These are phyloP conservation scores for Recurvirostra avosetta DNA, from an alignment of 2,113 vertebrate genomes.

Conservation along the genomic window DNA sequence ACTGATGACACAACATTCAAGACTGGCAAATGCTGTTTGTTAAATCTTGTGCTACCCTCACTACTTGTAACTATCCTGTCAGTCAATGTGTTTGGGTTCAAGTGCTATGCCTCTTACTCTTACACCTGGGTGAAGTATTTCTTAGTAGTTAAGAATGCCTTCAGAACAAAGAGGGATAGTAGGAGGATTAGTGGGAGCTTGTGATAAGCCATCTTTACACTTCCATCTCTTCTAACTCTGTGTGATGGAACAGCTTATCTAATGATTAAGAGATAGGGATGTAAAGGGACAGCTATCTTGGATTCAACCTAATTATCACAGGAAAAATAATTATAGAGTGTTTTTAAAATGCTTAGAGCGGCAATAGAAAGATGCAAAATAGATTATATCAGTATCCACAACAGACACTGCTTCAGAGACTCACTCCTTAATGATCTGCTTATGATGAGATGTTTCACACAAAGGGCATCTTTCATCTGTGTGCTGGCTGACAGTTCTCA, in stretches of 20 bases:
- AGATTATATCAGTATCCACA: not conserved
- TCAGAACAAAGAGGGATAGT: not conserved
- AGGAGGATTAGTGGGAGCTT: constrained; percentile 29
- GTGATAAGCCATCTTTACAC: constrained; percentile 36
- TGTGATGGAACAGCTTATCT: constrained; percentile 29
- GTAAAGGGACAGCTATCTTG: not conserved
- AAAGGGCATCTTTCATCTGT: not conserved
- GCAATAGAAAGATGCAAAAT: not conserved
- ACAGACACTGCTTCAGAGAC: not conserved
- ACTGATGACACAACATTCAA: not conserved
- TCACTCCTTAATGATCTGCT: not conserved
- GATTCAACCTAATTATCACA: constrained; percentile 15
- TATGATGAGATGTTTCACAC: not conserved
- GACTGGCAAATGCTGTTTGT: not conserved
- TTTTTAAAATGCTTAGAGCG: constrained; percentile 33
- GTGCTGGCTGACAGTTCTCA: not conserved
- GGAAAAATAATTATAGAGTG: constrained; percentile 23
- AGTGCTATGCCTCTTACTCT: not conserved
- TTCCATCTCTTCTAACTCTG: constrained; percentile 10
- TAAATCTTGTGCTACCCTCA: not conserved
- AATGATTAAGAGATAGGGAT: constrained; percentile 13
- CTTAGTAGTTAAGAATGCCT: not conserved
- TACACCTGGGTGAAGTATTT: not conserved
- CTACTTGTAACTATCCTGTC: not conserved
- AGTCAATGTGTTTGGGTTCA: not conserved